These are phyloP conservation scores for Julus scanicus DNA, from an alignment of 2,888 invertebrate genomes.

Conservation along the genomic window DNA sequence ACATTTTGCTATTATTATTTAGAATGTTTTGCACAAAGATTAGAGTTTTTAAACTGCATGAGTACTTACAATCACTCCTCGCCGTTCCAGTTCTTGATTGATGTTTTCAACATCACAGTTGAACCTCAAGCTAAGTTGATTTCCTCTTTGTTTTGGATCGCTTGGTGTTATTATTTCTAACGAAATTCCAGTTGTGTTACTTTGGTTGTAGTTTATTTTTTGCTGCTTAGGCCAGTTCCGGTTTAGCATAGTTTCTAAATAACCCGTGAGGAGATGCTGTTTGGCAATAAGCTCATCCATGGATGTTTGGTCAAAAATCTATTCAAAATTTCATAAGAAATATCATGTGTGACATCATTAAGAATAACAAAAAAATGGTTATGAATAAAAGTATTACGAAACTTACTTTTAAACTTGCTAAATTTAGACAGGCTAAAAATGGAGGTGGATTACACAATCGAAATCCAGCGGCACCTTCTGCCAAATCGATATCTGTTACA, in stretches of 20 bases:
- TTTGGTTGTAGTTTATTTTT: neutral
- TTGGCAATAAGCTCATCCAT: slow-evolving; percentile 66
- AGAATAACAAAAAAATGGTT: neutral
- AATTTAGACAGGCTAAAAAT: slow-evolving; percentile 63
- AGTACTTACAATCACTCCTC: slow-evolving; percentile 68
- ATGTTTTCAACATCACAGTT: slow-evolving; percentile 66
- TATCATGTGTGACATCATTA: neutral
- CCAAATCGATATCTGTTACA: slow-evolving; percentile 66
- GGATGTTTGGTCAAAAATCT: slow-evolving; percentile 69
- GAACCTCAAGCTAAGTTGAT: slow-evolving; percentile 70
- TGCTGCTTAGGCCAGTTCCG: slow-evolving; percentile 60
- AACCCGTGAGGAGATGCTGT: slow-evolving; percentile 70
- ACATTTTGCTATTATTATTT: neutral
- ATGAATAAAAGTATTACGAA: neutral
- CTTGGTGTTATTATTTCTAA: slow-evolving; percentile 69
- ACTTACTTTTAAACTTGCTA: slow-evolving; percentile 56
- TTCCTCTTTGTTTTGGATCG: slow-evolving; percentile 69
- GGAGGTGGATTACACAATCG: slow-evolving; percentile 70
- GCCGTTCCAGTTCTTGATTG: slow-evolving; percentile 67
- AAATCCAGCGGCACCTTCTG: slow-evolving; percentile 68
- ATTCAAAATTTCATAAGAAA: neutral
- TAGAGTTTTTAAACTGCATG: neutral
- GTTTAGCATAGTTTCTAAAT: slow-evolving; percentile 68
- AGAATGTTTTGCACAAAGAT: too few relatives aligned
- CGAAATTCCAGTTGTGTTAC: slow-evolving; percentile 51